Evolutionary conservation across 1,140 invertebrate species (phyloP).

Genomic region (Streblospio benedicti): DNA sequence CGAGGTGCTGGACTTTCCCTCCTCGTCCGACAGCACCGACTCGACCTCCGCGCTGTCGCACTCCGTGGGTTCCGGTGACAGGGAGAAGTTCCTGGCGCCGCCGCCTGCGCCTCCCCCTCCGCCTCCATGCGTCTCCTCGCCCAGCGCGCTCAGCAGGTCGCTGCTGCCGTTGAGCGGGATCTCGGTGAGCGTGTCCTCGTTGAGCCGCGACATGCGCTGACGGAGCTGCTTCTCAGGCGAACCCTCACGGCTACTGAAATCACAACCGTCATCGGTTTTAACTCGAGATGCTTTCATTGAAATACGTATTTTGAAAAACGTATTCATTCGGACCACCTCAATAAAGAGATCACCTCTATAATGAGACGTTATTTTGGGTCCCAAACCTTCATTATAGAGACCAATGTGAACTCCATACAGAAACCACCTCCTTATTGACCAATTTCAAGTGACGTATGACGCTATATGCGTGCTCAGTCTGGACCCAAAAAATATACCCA

Average conservation of each 20-base stretch:
- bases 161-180: constrained; percentile 38
- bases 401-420: too few species aligned
- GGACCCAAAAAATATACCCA: too few species aligned
- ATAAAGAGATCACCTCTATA: too few species aligned
- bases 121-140: too few species aligned
- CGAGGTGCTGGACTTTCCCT: constrained; percentile 45
- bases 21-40: constrained; percentile 53
- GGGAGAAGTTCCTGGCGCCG: constrained; percentile 61
- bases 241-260: constrained; percentile 17
- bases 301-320: too few species aligned
- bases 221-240: constrained; percentile 27
- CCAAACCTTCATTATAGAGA: too few species aligned
- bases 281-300: too few species aligned
- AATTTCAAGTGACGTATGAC: too few species aligned
- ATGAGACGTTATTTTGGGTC: too few species aligned
- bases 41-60: constrained; percentile 84
- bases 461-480: too few species aligned
- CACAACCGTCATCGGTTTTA: neutral
- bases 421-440: too few species aligned
- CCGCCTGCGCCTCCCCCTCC: constrained; percentile 20
- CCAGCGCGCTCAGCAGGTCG: too few species aligned
- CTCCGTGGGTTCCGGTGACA: constrained; percentile 90
- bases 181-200: constrained; percentile 38
- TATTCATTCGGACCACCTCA: constrained; percentile 13
- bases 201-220: neutral